Conservation (phyloP, 2,797 vertebrate species). For the Ammospiza maritima region DNA sequence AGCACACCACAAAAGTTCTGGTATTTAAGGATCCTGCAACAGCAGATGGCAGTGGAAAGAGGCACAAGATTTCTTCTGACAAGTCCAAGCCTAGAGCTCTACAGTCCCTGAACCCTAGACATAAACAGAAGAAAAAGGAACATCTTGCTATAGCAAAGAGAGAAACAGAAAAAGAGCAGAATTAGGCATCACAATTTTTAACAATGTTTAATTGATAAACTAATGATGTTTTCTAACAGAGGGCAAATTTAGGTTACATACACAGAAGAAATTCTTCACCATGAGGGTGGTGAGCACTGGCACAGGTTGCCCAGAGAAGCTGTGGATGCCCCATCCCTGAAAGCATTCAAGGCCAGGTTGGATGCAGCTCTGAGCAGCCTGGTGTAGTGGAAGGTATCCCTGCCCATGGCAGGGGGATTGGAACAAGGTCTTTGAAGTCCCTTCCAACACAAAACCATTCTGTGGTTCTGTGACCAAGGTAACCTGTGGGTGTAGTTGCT, state of each 20-base stretch:
- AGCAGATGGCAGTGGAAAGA: not conserved
- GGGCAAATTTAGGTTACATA: not conserved
- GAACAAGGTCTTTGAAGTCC: not conserved
- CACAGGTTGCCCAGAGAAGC: not conserved
- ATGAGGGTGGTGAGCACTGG: not conserved
- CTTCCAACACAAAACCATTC: not conserved
- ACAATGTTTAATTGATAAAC: not conserved
- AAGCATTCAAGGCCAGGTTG: not conserved
- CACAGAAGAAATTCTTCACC: accelerated
- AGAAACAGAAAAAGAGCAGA: not conserved
- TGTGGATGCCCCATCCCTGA: accelerated
- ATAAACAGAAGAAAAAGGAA: not conserved
- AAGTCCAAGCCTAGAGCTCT: not conserved
- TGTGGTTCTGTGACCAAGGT: not conserved
- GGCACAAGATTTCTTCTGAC: not conserved
- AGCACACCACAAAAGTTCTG: not conserved
- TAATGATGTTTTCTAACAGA: not conserved
- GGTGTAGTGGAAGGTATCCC: not conserved
- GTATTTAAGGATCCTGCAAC: not conserved
- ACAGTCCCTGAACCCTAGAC: not conserved
- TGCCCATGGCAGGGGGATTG: not conserved
- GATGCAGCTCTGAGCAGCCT: not conserved
- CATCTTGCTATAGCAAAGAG: not conserved
- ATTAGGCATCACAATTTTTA: not conserved
- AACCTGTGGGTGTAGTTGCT: not conserved